Evolutionary conservation across 2,888 invertebrate species (phyloP), one percentile per base, ranked within the genome.

Genomic region (Phyllotreta striolata): DNA sequence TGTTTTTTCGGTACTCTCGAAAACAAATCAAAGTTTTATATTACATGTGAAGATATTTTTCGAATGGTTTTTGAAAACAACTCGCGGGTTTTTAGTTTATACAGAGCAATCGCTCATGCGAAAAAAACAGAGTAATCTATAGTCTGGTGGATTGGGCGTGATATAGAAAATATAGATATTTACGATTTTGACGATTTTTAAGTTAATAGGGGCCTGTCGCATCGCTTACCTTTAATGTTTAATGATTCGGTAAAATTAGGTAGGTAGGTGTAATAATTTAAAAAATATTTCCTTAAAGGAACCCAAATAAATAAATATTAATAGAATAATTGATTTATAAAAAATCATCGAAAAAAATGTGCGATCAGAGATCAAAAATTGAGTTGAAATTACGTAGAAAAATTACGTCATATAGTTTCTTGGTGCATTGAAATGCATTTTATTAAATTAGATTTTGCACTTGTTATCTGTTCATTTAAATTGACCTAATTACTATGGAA

Each of bases 401-500:
- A 55, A 55, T 55, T 55, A 55, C 67, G 59, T 66, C 62, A 68
- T 51, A 60, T 55, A 55, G 38, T 66, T 65, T 65, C 63, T 65
- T 59, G 14, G 44, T 62, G 62, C 55, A 68, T 64, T 66, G 56
- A 64, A 69, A 66, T 67, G 69, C 70, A 70, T 71, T 70, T 70
- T 71, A 72, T 66, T 64, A 69, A 71, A 71, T 69, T 69, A 72
- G 71, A 73, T 71, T 73, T 74, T 73, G 74, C 74, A 74, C 73
- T 77, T 77, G 78, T 78, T 79, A 79, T 79, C 73, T 68, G 70
- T 72, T 71, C 72, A 71, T 74, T 73, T 75, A 76, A 76, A 76
- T 78, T 80, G 81, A 81, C 81, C 81, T 77, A 81, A 79, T 78
- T 81, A 74, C 74, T 76, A 73, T 74, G 71, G 72, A 67, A 74